These are phyloP conservation scores for Anastrepha ludens DNA, from an alignment of 1,140 invertebrate species.

Conservation along the genomic window DNA sequence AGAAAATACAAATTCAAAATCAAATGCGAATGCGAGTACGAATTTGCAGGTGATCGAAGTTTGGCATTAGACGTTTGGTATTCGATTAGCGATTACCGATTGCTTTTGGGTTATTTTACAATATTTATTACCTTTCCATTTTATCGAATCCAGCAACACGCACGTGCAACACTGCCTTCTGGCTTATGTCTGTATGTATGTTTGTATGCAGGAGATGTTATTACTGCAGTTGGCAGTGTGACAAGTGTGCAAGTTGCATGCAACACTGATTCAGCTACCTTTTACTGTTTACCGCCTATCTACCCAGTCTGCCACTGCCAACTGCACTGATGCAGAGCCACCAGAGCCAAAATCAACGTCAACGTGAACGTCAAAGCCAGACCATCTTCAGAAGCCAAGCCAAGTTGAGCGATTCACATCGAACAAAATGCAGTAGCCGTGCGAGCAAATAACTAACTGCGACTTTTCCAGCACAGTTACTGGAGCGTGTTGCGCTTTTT, in stretches of 20 bases:
- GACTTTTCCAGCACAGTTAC: slow-evolving; percentile 49
- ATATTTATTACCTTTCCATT: slow-evolving; percentile 45
- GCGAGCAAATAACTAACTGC: slow-evolving; percentile 28
- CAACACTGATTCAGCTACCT: slow-evolving; percentile 9
- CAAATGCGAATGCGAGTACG: not conserved
- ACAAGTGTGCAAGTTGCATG: slow-evolving; percentile 46
- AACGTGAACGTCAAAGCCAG: slow-evolving; percentile 19
- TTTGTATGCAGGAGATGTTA: not conserved
- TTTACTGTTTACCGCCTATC: no score
- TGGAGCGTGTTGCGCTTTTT: slow-evolving; percentile 46
- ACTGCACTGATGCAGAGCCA: not conserved
- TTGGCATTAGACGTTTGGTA: not conserved
- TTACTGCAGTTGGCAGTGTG: slow-evolving; percentile 22
- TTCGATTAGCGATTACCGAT: not conserved
- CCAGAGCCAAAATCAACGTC: not conserved
- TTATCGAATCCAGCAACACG: slow-evolving; percentile 30
- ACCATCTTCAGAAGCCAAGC: not conserved
- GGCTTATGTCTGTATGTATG: not conserved
- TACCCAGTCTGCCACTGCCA: slow-evolving; percentile 18
- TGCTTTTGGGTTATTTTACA: not conserved
- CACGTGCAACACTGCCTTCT: not conserved
- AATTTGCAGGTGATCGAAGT: slow-evolving; percentile 6
- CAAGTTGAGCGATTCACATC: not conserved
- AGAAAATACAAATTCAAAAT: slow-evolving; percentile 3
- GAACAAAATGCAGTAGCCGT: not conserved